Base-by-base conservation (phyloP, 2,797 vertebrate genomes). In the Pangasius djambal region DNA sequence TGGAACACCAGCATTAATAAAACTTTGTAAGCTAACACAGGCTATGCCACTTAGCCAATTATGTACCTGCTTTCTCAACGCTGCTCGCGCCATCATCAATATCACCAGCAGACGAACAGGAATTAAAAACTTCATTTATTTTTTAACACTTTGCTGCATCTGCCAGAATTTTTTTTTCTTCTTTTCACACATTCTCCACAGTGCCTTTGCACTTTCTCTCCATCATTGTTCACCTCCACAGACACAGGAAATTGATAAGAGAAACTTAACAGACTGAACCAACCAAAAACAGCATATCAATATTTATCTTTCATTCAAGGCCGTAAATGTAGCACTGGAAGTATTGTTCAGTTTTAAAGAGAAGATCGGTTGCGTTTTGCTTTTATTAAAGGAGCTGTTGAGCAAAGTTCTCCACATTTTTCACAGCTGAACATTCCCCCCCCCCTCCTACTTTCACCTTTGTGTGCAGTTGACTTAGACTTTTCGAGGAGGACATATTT, bases 401-500 rank as follows among this genome's bases (percentile, higher is more conserved):
- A 88, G 77, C 28, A 85, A 85, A 40, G n/a, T 31, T 52, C 44
- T 77, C 44, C 40, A 61, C 15, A 61, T 77, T 55, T 69, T 89
- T 20, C 44, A 52, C 28, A 20, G 16, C n/a, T 61, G 79, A 78
- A 78, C 50, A 78, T 34, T 34, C 16, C 28, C 31, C 63, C 48
- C 63, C 48, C 28, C 28, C 61, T 85, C 34, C 75, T 74, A n/a
- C 83, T 86, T 70, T 70, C 67, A 89, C 88, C 83, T 75, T 90
- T 86, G 67, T 89, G 77, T 55, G 75, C 67, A 72, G 37, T 75
- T 87, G 44, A 88, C 65, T 82, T 63, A 87, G 85, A 94, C 94
- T 93, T 95, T 87, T 61, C 69, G 40, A 83, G 90, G 92, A 95
- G 94, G 93, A 95, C 94, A 94, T 94, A 95, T 92, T 96, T 96